These are phyloP conservation scores for Callaeas wilsoni DNA, from an alignment of 2,113 vertebrate species.

Conservation along the genomic window DNA sequence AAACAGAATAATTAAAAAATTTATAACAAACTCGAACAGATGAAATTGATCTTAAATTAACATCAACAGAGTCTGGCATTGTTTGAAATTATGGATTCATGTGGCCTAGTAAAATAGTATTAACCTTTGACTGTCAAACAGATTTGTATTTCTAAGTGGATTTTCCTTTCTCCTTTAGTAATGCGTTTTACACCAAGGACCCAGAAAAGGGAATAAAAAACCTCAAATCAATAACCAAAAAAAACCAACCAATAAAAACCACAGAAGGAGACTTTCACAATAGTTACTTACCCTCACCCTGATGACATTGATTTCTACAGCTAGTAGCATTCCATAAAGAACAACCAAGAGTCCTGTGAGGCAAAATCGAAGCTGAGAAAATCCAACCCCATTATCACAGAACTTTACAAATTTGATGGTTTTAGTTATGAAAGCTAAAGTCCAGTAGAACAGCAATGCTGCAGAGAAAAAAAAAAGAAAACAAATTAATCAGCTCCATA, in stretches of 20 bases:
- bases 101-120: not conserved
- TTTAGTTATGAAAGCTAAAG: constrained; percentile 92
- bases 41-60: not conserved
- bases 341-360: constrained; percentile 89
- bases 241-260: not conserved
- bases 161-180: not conserved
- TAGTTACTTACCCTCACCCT: constrained; percentile 89
- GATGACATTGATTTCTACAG: constrained; percentile 96
- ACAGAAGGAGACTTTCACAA: not conserved
- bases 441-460: constrained; percentile 95
- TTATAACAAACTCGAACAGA: not conserved
- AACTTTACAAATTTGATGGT: constrained; percentile 98
- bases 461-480: not conserved
- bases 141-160: not conserved
- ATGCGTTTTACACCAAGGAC: not conserved
- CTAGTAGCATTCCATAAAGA: constrained; percentile 89
- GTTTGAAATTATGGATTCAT: not conserved
- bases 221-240: not conserved
- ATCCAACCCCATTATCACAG: constrained; percentile 88
- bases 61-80: not conserved
- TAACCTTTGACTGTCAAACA: not conserved
- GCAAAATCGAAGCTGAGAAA: constrained; percentile 94
- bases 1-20: not conserved
- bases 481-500: not conserved
- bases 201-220: not conserved